A percentile compares a stretch with the other conserved stretches of the same genome.
Evolutionary conservation across 30 jellyfish, hydroid and myxozoan genomes (phyloP).

Genomic region (Aurelia aurita complex sp. Pacific): DNA sequence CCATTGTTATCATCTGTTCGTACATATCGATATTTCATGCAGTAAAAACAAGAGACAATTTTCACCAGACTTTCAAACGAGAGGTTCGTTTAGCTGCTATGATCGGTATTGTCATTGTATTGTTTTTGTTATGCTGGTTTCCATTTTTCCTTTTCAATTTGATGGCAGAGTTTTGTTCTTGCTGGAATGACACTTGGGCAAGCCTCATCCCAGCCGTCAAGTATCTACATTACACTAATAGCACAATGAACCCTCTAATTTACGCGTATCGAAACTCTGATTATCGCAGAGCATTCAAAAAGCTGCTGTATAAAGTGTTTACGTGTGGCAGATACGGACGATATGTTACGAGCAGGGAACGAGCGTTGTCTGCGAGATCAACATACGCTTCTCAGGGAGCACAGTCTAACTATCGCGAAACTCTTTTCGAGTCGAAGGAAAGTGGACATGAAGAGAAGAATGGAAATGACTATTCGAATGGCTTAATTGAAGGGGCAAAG

Average conservation of each 20-base stretch:
- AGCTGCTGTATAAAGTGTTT: constrained; percentile 32
- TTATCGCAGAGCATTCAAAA: constrained; percentile 69
- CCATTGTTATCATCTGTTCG: constrained; percentile 50
- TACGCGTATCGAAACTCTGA: constrained; percentile 88
- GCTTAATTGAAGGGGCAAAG: constrained; percentile 5
- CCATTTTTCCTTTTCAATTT: constrained; percentile 80
- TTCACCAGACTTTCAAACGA: constrained; percentile 46
- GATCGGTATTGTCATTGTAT: constrained; percentile 78
- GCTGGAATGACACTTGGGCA: constrained; percentile 31
- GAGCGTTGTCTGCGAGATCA: constrained; percentile 53
- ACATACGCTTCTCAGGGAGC: constrained; percentile 54
- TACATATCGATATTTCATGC: constrained; percentile 65
- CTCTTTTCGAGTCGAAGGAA: constrained; percentile 22
- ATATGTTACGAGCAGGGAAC: constrained; percentile 28
- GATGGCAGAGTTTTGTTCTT: constrained; percentile 57
- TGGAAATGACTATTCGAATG: constrained; percentile 3
- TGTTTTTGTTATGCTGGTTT: constrained; percentile 79
- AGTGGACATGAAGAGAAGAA: neutral
- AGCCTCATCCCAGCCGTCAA: constrained; percentile 72
- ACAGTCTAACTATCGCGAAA: constrained; percentile 41
- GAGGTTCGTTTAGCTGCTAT: constrained; percentile 81
- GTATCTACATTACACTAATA: constrained; percentile 70
- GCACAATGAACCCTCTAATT: constrained; percentile 81
- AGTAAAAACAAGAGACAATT: constrained; percentile 58
- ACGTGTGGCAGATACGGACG: constrained; percentile 42